Evolutionary conservation across 2,888 invertebrate genomes (phyloP).

Genomic region (Tortricodes alternella): DNA sequence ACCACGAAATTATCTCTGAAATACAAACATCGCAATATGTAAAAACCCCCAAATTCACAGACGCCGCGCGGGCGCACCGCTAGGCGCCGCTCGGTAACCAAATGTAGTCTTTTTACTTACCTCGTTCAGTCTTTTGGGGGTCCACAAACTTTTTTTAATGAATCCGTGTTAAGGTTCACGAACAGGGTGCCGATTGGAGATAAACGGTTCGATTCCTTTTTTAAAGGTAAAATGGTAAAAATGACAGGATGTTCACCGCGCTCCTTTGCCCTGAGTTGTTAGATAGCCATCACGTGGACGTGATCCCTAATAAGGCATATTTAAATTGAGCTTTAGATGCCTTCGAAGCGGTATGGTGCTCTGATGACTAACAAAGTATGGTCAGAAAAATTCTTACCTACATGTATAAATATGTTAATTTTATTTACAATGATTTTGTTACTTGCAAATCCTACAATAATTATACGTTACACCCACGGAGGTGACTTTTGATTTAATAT

Average conservation of each 20-base stretch:
- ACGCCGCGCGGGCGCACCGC: conserved; percentile 72
- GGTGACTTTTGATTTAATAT: too few relatives aligned
- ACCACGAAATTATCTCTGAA: too few relatives aligned
- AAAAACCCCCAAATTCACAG: conserved; percentile 71
- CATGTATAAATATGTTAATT: too few relatives aligned
- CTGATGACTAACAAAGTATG: too few relatives aligned
- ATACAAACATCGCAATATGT: conserved; percentile 45
- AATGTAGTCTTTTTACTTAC: conserved; percentile 72
- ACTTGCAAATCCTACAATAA: too few relatives aligned
- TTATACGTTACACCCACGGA: too few relatives aligned
- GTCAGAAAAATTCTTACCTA: too few relatives aligned
- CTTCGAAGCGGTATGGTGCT: too few relatives aligned
- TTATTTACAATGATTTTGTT: too few relatives aligned
- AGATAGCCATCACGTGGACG: conserved; percentile 58
- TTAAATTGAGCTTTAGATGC: conserved; percentile 47
- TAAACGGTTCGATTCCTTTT: conserved; percentile 63
- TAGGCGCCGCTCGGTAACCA: conserved; percentile 80
- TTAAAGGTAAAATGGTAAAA: conserved; percentile 63
- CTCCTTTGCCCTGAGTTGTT: conserved; percentile 54
- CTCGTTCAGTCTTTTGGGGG: conserved; percentile 81
- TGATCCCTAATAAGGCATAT: conserved; percentile 50
- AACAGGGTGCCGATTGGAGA: conserved; percentile 81
- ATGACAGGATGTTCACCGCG: conserved; percentile 69
- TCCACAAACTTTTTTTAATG: conserved; percentile 77
- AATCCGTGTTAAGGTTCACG: conserved; percentile 81